These are phyloP conservation scores for Phylloscopus whistleri DNA, from an alignment of 2,113 vertebrate genomes.

Conservation along the genomic window DNA sequence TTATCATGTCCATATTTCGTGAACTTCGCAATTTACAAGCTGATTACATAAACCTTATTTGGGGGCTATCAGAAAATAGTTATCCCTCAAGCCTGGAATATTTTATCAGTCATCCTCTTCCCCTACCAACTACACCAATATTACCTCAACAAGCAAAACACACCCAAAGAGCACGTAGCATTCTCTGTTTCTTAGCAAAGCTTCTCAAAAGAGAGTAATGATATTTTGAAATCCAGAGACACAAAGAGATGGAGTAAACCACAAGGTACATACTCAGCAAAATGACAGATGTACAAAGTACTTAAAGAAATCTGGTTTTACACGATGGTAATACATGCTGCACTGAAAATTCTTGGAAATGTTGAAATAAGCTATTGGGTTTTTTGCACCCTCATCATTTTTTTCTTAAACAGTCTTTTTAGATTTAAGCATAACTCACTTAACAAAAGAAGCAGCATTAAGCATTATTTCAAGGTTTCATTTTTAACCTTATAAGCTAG, in stretches of 20 bases:
- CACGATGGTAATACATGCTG: not conserved
- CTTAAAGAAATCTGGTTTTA: not conserved
- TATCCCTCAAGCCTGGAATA: conserved; percentile 13
- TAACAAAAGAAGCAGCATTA: not conserved
- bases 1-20: conserved; percentile 43
- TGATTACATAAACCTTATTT: conserved; percentile 62
- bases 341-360: not conserved
- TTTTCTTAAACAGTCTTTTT: not conserved
- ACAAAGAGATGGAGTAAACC: not conserved
- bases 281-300: not conserved
- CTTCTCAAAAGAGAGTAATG: not conserved
- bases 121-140: not conserved
- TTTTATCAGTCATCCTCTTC: conserved; percentile 7
- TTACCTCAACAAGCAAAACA: not conserved
- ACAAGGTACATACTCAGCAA: not conserved
- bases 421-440: not conserved
- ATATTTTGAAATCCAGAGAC: not conserved
- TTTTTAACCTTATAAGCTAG: not conserved
- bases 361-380: not conserved
- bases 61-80: conserved; percentile 52
- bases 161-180: not conserved
- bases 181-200: not conserved
- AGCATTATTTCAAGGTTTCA: not conserved
- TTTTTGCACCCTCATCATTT: not conserved
- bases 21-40: conserved; percentile 64